Conservation (phyloP, 1,140 invertebrate species). For the Diuraphis noxia region DNA sequence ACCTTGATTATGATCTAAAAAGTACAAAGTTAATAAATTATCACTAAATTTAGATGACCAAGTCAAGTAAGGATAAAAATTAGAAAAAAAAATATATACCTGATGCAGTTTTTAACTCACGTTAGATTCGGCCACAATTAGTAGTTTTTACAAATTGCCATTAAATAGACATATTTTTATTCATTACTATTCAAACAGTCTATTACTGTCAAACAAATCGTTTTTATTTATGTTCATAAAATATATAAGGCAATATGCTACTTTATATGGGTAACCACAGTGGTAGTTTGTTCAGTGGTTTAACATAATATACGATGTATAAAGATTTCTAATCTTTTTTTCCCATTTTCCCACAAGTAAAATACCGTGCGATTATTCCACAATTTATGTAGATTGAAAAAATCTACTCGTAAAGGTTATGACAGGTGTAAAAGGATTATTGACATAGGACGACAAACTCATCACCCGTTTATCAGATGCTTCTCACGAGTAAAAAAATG, state of each 20-base stretch:
- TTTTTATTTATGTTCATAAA: neutral
- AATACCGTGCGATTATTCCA: neutral
- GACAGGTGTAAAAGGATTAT: slow-evolving; percentile 6
- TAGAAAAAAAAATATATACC: neutral
- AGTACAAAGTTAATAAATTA: neutral
- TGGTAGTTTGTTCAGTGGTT: neutral
- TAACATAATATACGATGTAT: neutral
- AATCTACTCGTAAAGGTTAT: neutral
- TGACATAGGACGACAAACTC: neutral
- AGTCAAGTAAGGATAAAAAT: neutral
- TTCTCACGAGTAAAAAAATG: neutral
- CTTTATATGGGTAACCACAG: neutral
- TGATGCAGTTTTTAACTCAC: neutral
- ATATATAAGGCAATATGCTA: neutral
- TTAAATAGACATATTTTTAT: neutral
- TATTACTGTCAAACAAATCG: neutral
- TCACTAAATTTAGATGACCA: neutral
- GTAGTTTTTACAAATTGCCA: neutral
- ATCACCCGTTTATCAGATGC: neutral
- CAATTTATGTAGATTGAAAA: neutral
- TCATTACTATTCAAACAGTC: neutral
- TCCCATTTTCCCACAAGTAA: neutral
- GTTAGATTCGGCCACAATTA: neutral
- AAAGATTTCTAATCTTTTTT: neutral
- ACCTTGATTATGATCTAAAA: too few species aligned